These are phyloP conservation scores for Cremastobaeus sp. DNA, from an alignment of 2,888 invertebrate species.

Conservation along the genomic window DNA sequence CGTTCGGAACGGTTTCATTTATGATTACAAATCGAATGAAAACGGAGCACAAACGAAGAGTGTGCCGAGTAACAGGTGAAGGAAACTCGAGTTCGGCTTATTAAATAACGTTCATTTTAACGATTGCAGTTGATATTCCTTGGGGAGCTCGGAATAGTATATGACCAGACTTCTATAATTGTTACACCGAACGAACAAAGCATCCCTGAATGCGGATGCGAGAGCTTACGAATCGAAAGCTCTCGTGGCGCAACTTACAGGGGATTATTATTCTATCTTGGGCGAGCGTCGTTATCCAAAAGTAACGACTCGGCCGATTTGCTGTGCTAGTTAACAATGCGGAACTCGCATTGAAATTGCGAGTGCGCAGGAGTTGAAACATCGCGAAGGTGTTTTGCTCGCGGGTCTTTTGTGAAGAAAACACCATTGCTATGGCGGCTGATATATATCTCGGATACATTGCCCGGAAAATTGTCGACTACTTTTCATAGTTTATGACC, in stretches of 20 bases:
- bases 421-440: slow-evolving; percentile 28
- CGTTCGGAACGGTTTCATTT: slow-evolving; percentile 16
- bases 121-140: slow-evolving; percentile 34
- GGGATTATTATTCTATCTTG: slow-evolving; percentile 48
- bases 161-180: slow-evolving; percentile 47
- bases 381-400: slow-evolving; percentile 28
- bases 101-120: slow-evolving; percentile 46
- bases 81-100: slow-evolving; percentile 29
- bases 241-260: slow-evolving; percentile 29
- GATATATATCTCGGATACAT: slow-evolving; percentile 23
- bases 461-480: slow-evolving; percentile 21
- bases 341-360: slow-evolving; percentile 37
- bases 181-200: slow-evolving; percentile 52
- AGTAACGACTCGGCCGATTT: slow-evolving; percentile 29
- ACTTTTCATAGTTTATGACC: slow-evolving; percentile 28
- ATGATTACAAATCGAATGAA: slow-evolving; percentile 28
- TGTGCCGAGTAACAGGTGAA: slow-evolving; percentile 26
- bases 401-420: slow-evolving; percentile 30
- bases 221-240: slow-evolving; percentile 47
- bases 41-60: slow-evolving; percentile 16
- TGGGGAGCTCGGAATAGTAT: slow-evolving; percentile 18
- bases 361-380: slow-evolving; percentile 24
- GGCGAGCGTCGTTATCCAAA: slow-evolving; percentile 33
- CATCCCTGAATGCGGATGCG: slow-evolving; percentile 20
- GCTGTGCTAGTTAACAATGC: slow-evolving; percentile 34